Evolutionary conservation across 2,113 vertebrate species (phyloP), one percentile per base, ranked within the genome.

Genomic region (Rhizomys pruinosus): DNA sequence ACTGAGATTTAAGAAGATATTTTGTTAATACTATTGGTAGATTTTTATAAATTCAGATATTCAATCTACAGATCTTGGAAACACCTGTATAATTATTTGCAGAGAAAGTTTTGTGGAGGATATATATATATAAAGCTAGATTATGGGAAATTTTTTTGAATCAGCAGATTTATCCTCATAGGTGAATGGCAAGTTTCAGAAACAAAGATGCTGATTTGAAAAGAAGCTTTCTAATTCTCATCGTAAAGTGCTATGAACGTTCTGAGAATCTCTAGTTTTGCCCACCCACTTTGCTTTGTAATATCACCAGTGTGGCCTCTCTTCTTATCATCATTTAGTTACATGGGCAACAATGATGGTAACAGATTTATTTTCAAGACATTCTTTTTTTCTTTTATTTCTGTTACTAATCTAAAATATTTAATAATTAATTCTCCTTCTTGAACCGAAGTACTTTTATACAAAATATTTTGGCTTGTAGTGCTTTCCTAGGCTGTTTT

Each of bases 1-100:
- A 80, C 12, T 80, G 88, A 55, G 52, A 64, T 74, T 90, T 84
- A 44, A 91, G 27, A 10, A 74, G 32, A 79, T 92, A 42, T 95
- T 93, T 91, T 85, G 32, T 16, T 84, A 94, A 87, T 78, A n/a
- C 9, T 77, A 29, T 91, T 81, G 6, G 61, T 93, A 68, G 37
- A 2, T 71, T 84, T 94, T 91, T 94, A 71, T 89, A 93, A 92
- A 84, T 89, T 91, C n/a, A 91, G 42, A 92, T 81, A 23, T 87
- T 93, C 13, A 91, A 73, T 9, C 63, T 95, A 52, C 20, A 64
- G 22, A 71, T 89, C 93, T 79, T 55, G 66, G 52, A 89, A 76
- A 76, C 19, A 10, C n/a, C 3, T 92, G 44, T 72, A 76, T 66
- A 76, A 66, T 88, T 90, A 81, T 57, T 93, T 82, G 22, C 32